Conservation (phyloP, 2,888 invertebrate species). For the Morpho achilles region DNA sequence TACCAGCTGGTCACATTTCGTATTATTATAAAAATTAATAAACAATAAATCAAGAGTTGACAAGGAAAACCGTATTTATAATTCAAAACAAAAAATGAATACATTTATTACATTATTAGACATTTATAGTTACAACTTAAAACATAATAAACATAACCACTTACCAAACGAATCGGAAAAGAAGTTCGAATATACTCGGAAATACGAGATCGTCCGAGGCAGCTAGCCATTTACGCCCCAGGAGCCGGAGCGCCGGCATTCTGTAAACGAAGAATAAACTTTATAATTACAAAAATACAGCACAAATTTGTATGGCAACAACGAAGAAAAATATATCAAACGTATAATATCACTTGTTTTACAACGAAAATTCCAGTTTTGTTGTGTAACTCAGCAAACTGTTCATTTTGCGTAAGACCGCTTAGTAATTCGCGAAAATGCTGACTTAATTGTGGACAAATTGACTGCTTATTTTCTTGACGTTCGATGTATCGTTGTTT, state of each 20-base stretch:
- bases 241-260: conserved; percentile 93
- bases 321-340: conserved; percentile 11
- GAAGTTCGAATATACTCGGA: conserved; percentile 88
- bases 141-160: conserved; percentile 29
- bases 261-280: conserved; percentile 48
- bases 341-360: conserved; percentile 4
- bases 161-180: conserved; percentile 85
- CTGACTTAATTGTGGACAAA: neutral
- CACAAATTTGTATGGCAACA: conserved; percentile 1
- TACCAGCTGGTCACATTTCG: too few species aligned
- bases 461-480: too few species aligned
- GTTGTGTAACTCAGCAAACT: conserved; percentile 28
- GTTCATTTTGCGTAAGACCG: conserved; percentile 31
- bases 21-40: too few species aligned
- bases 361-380: conserved; percentile 21
- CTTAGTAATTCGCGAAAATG: conserved; percentile 23
- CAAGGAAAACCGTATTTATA: too few species aligned
- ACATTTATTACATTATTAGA: too few species aligned
- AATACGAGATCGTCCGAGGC: conserved; percentile 96
- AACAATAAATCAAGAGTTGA: too few species aligned
- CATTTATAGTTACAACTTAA: too few species aligned
- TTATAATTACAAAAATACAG: conserved; percentile 12
- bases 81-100: too few species aligned
- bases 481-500: too few species aligned
- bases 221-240: conserved; percentile 93